A percentile compares a stretch with the other conserved stretches of the same genome.
Evolutionary conservation across 23 tunicate species (phyloP).

Genomic region (Halocynthia roretzi): DNA sequence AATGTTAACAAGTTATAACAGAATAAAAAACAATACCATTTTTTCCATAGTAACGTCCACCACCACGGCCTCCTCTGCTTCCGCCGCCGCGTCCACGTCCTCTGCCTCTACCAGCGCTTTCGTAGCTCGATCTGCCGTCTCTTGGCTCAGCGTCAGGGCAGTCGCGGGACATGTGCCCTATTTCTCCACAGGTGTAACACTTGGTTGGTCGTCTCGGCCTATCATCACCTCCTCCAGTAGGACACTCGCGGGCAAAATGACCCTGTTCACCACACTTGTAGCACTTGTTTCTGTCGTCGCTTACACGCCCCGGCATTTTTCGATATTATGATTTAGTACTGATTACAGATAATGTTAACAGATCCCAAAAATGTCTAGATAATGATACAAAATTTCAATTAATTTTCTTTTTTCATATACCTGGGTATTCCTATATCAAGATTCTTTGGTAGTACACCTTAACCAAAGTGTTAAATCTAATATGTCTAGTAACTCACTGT

Average conservation of each 20-base stretch:
- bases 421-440: no score
- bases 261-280: constrained; percentile 82
- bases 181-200: constrained; percentile 31
- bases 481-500: no score
- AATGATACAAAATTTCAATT: no score
- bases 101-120: constrained; percentile 27
- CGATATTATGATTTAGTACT: no score
- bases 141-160: constrained; percentile 34
- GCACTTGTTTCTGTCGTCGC: constrained; percentile 21
- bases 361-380: no score
- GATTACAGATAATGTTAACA: no score
- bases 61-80: constrained; percentile 36
- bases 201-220: constrained; percentile 30
- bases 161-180: constrained; percentile 55
- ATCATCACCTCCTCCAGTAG: constrained; percentile 3
- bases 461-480: no score
- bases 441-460: no score
- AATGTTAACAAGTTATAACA: neutral
- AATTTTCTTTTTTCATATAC: no score
- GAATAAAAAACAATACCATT: constrained; percentile 6
- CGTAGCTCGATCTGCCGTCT: constrained; percentile 1
- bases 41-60: constrained; percentile 9
- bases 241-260: constrained; percentile 78
- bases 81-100: constrained; percentile 45
- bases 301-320: no score